phyloP scores from a whole-genome alignment of 2,888 invertebrate genomes.

The Hermaeophaga mercurialis region DNA sequence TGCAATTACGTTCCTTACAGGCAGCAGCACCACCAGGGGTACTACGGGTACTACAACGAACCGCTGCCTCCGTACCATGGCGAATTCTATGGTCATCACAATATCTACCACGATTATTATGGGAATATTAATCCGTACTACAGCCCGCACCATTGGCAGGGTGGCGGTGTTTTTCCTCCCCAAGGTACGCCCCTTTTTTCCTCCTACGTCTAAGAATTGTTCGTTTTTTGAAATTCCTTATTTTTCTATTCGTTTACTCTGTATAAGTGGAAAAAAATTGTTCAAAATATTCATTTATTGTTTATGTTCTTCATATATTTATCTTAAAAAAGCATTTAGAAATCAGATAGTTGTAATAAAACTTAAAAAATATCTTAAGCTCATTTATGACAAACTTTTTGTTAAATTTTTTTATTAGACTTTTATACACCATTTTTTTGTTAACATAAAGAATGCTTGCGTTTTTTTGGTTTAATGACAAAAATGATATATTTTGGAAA shows the following conservation, averaged over 20 bases:
- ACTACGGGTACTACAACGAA: constrained; percentile 53
- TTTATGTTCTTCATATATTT: too few species aligned
- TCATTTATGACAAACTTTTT: too few species aligned
- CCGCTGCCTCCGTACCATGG: constrained; percentile 46
- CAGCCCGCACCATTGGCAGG: constrained; percentile 50
- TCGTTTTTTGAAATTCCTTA: neutral
- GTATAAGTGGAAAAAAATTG: neutral
- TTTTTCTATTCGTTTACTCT: neutral
- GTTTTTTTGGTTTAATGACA: too few species aligned
- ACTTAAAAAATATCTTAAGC: too few species aligned
- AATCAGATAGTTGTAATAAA: too few species aligned
- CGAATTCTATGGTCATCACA: constrained; percentile 48
- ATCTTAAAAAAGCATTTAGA: too few species aligned
- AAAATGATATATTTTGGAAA: too few species aligned
- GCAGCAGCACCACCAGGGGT: constrained; percentile 49
- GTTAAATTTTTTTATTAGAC: too few species aligned
- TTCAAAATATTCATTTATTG: too few species aligned
- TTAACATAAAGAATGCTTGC: too few species aligned
- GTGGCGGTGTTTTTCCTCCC: constrained; percentile 45
- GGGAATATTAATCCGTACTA: constrained; percentile 46
- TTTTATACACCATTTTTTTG: too few species aligned
- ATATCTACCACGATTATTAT: constrained; percentile 50
- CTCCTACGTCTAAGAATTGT: too few species aligned
- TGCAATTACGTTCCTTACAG: constrained; percentile 56
- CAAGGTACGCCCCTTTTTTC: constrained; percentile 47